Conservation (phyloP, 2,888 invertebrate species). For the Ypsolopha scabrella region DNA sequence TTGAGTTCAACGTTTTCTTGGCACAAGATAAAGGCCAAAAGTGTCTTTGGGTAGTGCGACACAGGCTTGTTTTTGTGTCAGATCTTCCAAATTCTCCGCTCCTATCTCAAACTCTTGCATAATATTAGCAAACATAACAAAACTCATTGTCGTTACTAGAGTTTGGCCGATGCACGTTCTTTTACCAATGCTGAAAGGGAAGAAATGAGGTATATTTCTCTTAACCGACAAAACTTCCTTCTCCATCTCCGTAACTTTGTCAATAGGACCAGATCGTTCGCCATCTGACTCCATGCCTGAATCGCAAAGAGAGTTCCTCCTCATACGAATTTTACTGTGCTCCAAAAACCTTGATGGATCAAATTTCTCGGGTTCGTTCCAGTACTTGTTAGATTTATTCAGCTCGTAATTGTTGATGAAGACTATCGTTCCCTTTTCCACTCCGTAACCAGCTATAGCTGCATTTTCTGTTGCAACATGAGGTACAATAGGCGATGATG, state of each 20-base stretch:
- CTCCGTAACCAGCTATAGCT: conserved; percentile 76
- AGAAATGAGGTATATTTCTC: conserved; percentile 76
- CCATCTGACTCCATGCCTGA: conserved; percentile 69
- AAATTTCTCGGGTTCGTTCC: conserved; percentile 79
- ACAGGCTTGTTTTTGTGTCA: conserved; percentile 75
- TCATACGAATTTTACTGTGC: conserved; percentile 31
- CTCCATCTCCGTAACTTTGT: conserved; percentile 30
- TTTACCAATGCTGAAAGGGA: conserved; percentile 89
- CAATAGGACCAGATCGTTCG: conserved; percentile 29
- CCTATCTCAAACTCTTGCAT: conserved; percentile 78
- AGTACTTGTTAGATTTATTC: conserved; percentile 79
- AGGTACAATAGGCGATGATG: conserved; percentile 91
- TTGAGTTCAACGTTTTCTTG: conserved; percentile 46
- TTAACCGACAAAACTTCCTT: conserved; percentile 51
- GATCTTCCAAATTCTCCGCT: conserved; percentile 56
- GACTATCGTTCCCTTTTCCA: conserved; percentile 83
- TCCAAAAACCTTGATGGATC: conserved; percentile 82
- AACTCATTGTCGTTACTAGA: conserved; percentile 81
- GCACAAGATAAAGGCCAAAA: conserved; percentile 72
- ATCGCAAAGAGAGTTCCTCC: conserved; percentile 63
- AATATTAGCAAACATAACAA: conserved; percentile 79
- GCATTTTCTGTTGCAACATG: conserved; percentile 87
- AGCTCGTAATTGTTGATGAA: conserved; percentile 88
- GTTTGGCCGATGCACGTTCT: conserved; percentile 89
- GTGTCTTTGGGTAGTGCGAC: conserved; percentile 82